These are phyloP conservation scores for Glyptemys insculpta DNA, from an alignment of 2,797 vertebrate species.

Conservation along the genomic window DNA sequence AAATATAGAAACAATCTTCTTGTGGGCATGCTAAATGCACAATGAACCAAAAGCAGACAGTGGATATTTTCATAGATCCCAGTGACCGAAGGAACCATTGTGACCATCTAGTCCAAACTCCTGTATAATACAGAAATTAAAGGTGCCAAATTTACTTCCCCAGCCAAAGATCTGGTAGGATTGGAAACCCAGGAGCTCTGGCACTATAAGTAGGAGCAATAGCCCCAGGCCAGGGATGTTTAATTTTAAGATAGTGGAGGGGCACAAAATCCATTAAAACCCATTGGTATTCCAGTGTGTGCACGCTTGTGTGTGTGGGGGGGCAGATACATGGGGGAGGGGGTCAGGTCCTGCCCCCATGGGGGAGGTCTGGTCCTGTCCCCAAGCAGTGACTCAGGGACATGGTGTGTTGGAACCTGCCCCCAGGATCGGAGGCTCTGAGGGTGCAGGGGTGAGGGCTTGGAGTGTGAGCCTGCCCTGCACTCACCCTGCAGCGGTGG, in stretches of 20 bases:
- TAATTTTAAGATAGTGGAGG: neutral
- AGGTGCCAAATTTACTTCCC: neutral
- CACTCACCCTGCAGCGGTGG: rapidly evolving
- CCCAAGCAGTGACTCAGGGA: neutral
- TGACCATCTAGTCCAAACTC: neutral
- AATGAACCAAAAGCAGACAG: neutral
- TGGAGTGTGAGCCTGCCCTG: neutral
- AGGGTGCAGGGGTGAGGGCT: neutral
- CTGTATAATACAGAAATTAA: neutral
- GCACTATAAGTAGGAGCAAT: neutral
- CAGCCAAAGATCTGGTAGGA: neutral
- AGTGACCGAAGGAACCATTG: neutral
- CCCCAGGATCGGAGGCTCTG: neutral
- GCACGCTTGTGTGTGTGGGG: rapidly evolving
- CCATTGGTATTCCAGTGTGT: neutral
- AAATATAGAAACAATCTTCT: neutral
- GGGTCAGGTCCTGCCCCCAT: neutral
- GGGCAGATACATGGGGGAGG: too few relatives aligned
- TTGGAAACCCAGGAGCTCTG: neutral
- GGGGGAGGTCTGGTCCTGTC: neutral
- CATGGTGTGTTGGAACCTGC: neutral
- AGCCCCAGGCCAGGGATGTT: neutral
- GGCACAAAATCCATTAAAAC: neutral
- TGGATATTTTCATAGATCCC: neutral
- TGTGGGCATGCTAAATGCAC: neutral